Conservation (phyloP, 2,113 vertebrate genomes). For the Deroptyus accipitrinus region DNA sequence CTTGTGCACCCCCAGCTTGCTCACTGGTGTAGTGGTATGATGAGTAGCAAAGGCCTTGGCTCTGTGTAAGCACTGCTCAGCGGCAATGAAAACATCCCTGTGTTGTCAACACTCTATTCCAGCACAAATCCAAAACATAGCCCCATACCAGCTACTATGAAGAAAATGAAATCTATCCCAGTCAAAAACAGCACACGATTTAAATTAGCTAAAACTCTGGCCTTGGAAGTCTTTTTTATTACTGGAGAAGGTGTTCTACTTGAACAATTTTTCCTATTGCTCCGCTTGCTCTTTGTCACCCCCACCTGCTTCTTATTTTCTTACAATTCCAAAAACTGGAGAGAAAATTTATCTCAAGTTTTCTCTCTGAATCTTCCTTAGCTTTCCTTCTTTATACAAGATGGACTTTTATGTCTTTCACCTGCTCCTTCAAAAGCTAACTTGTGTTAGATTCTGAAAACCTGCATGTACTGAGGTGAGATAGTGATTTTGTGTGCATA, state of each 20-base stretch:
- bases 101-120: neutral
- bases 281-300: no score
- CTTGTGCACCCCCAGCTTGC: neutral
- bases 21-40: neutral
- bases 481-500: neutral
- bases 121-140: neutral
- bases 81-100: neutral
- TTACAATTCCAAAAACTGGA: neutral
- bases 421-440: neutral
- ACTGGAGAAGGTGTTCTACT: neutral
- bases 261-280: neutral
- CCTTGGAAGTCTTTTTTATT: neutral
- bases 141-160: neutral
- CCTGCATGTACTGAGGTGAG: neutral
- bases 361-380: neutral
- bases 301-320: neutral
- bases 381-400: neutral
- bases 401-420: neutral
- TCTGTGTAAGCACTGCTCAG: neutral
- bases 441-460: neutral
- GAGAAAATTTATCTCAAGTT: neutral
- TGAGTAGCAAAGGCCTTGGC: neutral
- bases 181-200: neutral
- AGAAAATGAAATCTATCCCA: neutral
- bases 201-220: neutral